Evolutionary conservation across 2,113 vertebrate genomes (phyloP), one percentile per base, ranked within the genome.

Genomic region (Nothocercus nigrocapillus): DNA sequence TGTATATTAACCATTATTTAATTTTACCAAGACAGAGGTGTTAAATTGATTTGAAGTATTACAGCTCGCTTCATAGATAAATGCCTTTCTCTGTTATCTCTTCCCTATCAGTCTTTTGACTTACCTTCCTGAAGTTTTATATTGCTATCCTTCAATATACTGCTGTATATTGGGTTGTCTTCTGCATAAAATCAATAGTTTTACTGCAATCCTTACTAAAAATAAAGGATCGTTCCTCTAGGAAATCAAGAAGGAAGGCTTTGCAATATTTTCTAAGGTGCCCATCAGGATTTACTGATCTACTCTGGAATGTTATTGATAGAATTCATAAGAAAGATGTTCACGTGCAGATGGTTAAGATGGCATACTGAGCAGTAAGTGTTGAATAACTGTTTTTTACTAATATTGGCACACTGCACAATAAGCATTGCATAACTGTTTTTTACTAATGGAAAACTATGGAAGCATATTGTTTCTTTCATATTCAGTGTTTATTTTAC

Each of bases 371-470:
- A 38, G 25, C 1, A 1, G 70, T 20, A 72, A 51, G n/a, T 81
- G 49, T 30, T 72, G 40, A 82, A 77, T 67, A 85, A 94, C 61
- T 70, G 0, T 17, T 45, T 80, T 81, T 76, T 34, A 79, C 62
- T 81, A 96, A 94, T 93, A 86, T 49, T 49, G 21, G 21, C 10
- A 49, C 49, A 34, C n/a, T 70, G 30, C 44, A 25, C 1, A 1
- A 76, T 20, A 77, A 51, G 36, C 78, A 42, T 34, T 72, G 40
- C 79, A 77, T 70, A 88, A 93, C 53, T 72, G 0, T 13, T 45
- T 80, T 81, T 82, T 36, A 79, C 63, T 81, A 96, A 94, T 93
- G 89, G 83, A 96, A 96, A 95, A 95, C 19, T 36, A 36, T 78
- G 68, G 70, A 88, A 92, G 74, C 93, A 94, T 96, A 94, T 73